Evolutionary conservation across 2,113 vertebrate genomes (phyloP).

Genomic region (Pygoscelis adeliae): DNA sequence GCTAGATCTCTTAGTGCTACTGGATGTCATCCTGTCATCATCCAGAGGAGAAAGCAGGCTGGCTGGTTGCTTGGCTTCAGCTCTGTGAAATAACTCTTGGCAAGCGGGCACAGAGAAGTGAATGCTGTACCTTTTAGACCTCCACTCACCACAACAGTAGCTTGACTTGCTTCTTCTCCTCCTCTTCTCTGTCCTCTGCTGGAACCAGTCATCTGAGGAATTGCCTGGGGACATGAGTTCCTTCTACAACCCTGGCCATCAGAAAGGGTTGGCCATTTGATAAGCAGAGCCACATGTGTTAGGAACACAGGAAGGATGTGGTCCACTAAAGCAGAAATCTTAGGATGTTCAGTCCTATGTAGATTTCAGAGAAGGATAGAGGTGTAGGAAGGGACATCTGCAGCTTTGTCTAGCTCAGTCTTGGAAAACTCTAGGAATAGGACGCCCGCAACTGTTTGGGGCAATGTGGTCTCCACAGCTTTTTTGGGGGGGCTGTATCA

Average conservation of each 20-base stretch:
- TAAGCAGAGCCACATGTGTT: background rate
- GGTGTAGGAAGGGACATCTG: background rate
- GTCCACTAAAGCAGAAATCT: background rate
- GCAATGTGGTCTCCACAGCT: background rate
- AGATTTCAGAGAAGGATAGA: background rate
- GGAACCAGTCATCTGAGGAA: background rate
- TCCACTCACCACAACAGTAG: background rate
- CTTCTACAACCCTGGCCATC: background rate
- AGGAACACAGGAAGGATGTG: background rate
- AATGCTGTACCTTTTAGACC: background rate
- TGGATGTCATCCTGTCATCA: background rate
- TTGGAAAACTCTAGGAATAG: background rate
- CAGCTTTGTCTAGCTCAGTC: background rate
- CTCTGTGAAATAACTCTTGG: background rate
- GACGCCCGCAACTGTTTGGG: background rate
- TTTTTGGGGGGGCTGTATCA: background rate
- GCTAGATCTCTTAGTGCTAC: background rate
- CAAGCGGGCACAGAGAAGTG: background rate
- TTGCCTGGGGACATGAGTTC: background rate
- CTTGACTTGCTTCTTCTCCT: background rate
- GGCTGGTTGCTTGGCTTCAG: background rate
- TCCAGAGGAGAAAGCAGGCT: background rate
- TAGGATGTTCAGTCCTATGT: background rate
- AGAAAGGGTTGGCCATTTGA: background rate
- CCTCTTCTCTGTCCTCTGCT: background rate